Base-by-base conservation (phyloP, 2,113 vertebrate species). In the Balaeniceps rex region DNA sequence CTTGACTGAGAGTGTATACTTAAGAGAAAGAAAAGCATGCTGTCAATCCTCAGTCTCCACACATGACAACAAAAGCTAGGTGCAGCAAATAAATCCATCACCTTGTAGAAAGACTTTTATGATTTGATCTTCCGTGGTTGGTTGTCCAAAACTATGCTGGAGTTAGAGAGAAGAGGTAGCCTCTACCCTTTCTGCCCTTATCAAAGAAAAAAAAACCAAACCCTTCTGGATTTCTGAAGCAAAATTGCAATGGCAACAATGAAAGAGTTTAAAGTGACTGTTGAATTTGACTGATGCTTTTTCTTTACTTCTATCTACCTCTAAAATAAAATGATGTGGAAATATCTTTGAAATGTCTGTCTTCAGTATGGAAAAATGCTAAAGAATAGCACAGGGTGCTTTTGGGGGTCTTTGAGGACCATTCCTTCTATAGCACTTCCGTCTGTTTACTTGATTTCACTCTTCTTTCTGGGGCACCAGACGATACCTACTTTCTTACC, bases 21-120 rank as follows among this genome's bases (percentile, higher is more conserved):
- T 85, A 85, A 95, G 87, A 91, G 70, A 93, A 94, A 84, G 95
- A 75, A 93, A 96, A 93, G 78, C 2, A 42, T 44, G 34, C 71
- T 92, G 82, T 83, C 92, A 97, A 19, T 82, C 51, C 80, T 94
- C 78, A 74, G 57, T 86, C 24, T 71, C 87, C 80, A 91, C 87
- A 93, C 58, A 70, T 25, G 44, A 57, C 70, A 70, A 82, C 76
- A 92, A 80, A 93, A 89, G 81, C 47, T 36, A 86, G 6, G 85
- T 78, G n/a, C 61, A 95, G 84, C 25, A 93, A 77, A 87, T 85
- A 90, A 93, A 81, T 60, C 28, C 52, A 40, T 64, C 71, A 95
- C 76, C 65, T 87, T 55, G 12, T 49, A 89, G 70, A 96, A 94
- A 93, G 12, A 65, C 11, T 79, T 87, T 42, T 79, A 72, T 4